phyloP scores from a whole-genome alignment of 2,888 invertebrate genomes.

The Lepidocyrtoides sp. region DNA sequence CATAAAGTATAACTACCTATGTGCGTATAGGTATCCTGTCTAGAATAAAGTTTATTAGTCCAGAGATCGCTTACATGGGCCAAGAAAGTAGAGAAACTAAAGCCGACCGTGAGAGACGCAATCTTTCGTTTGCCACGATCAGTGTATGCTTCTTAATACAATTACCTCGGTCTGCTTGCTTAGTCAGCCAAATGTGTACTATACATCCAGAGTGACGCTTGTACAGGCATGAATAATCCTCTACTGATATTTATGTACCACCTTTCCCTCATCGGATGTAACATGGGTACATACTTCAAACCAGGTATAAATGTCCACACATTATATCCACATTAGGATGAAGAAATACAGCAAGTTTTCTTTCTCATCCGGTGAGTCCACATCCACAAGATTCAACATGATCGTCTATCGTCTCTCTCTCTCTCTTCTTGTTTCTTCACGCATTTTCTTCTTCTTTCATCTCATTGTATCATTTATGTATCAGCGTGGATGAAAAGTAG shows the following conservation, averaged over 20 bases:
- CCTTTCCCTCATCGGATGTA: no score
- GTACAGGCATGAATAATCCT: slow-evolving; percentile 42
- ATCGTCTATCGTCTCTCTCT: not conserved
- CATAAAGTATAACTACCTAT: no score
- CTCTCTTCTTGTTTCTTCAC: slow-evolving; percentile 17
- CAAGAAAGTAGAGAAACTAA: not conserved
- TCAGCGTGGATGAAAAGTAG: slow-evolving; percentile 38
- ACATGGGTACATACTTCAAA: not conserved
- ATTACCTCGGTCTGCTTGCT: slow-evolving; percentile 67
- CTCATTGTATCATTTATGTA: slow-evolving; percentile 44
- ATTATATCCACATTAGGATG: slow-evolving; percentile 49
- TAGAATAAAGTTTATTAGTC: slow-evolving; percentile 65
- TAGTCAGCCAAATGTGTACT: slow-evolving; percentile 64
- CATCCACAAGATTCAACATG: slow-evolving; percentile 22
- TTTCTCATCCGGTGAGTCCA: slow-evolving; percentile 19
- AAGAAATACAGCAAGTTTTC: slow-evolving; percentile 26
- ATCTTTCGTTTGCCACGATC: slow-evolving; percentile 51
- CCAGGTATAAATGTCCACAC: slow-evolving; percentile 21
- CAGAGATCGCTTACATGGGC: slow-evolving; percentile 45
- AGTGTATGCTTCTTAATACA: slow-evolving; percentile 67
- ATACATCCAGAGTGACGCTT: slow-evolving; percentile 39
- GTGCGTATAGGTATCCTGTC: not conserved
- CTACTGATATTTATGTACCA: slow-evolving; percentile 2
- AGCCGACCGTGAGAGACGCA: slow-evolving; percentile 13
- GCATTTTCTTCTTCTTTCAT: slow-evolving; percentile 21